Evolutionary conservation across 2,797 vertebrate species (phyloP).

Genomic region (Oreortyx pictus): DNA sequence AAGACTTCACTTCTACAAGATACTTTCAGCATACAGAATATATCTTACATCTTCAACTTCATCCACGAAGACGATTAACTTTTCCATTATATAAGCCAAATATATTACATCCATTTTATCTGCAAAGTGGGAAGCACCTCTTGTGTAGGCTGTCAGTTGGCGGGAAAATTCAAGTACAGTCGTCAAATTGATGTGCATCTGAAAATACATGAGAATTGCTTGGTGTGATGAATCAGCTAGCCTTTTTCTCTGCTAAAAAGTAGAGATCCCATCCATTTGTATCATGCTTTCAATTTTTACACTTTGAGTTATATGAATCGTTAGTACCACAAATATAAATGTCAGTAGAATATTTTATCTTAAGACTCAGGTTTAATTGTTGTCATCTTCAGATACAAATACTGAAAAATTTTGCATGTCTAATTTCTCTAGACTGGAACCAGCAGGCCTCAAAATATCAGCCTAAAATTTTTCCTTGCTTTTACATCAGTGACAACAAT

Average conservation of each 20-base stretch:
- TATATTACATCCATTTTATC: slow-evolving; percentile 93
- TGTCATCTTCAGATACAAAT: neutral
- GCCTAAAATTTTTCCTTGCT: neutral
- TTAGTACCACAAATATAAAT: neutral
- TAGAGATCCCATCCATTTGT: neutral
- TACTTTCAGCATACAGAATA: neutral
- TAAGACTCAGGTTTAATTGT: neutral
- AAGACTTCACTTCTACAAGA: slow-evolving; percentile 7
- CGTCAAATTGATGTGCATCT: slow-evolving; percentile 88
- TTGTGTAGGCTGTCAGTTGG: slow-evolving; percentile 88
- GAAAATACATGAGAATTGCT: slow-evolving; percentile 61
- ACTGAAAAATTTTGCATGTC: neutral
- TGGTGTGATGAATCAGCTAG: neutral
- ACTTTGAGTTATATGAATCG: neutral
- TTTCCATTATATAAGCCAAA: slow-evolving; percentile 91
- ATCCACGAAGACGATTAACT: slow-evolving; percentile 86
- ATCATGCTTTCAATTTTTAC: neutral
- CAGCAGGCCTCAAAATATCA: neutral
- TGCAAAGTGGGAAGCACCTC: slow-evolving; percentile 84
- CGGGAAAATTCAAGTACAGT: slow-evolving; percentile 86
- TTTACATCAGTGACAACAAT: neutral
- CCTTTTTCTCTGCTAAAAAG: neutral
- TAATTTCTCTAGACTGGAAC: neutral
- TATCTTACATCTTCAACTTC: slow-evolving; percentile 84
- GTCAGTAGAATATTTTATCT: neutral